Evolutionary conservation across 2,888 invertebrate species (phyloP).

Genomic region (Phaedon cochleariae): DNA sequence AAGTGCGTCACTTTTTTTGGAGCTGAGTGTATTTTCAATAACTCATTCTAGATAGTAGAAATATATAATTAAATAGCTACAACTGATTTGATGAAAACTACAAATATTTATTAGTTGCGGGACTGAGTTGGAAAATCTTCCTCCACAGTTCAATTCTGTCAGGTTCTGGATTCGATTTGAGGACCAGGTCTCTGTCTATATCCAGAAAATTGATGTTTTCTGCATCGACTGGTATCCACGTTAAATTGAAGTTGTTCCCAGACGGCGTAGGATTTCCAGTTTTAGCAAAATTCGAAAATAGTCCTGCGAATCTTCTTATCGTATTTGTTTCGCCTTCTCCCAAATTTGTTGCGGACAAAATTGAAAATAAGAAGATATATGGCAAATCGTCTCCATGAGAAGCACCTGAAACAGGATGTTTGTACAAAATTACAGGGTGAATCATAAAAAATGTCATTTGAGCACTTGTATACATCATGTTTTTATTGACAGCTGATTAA

Average conservation of each 20-base stretch:
- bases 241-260: slow-evolving; percentile 28
- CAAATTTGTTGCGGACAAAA: slow-evolving; percentile 30
- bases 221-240: slow-evolving; percentile 47
- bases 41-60: no score
- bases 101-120: slow-evolving; percentile 10
- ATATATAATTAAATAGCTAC: no score
- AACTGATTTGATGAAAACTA: no score
- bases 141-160: slow-evolving; percentile 50
- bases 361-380: no score
- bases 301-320: slow-evolving; percentile 42
- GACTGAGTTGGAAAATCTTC: slow-evolving; percentile 24
- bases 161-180: slow-evolving; percentile 44
- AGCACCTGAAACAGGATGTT: slow-evolving; percentile 27
- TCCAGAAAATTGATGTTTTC: slow-evolving; percentile 48
- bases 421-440: no score
- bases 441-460: no score
- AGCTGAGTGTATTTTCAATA: no score
- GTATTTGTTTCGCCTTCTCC: slow-evolving; percentile 45
- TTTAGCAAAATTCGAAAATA: slow-evolving; percentile 53
- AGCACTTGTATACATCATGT: no score
- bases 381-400: slow-evolving; percentile 32
- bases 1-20: no score
- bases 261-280: slow-evolving; percentile 43
- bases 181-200: slow-evolving; percentile 45
- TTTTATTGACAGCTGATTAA: no score